A percentile compares a stretch with the other conserved stretches of the same genome.
phyloP scores from a whole-genome alignment of 1,140 invertebrate species.

The Elymnias hypermnestra region DNA sequence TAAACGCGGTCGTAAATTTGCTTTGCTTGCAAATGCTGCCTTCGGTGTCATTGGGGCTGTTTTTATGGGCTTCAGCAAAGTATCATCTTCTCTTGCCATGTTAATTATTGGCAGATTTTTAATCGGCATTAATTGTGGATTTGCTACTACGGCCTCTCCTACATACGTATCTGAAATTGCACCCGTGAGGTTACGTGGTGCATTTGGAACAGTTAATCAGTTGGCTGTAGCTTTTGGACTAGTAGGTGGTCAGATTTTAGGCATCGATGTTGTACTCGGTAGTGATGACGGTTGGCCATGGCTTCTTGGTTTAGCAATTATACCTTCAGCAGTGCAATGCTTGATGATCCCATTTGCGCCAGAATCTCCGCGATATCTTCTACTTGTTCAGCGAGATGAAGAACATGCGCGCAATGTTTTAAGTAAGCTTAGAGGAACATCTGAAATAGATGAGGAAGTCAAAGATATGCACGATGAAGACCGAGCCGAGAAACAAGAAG shows the following conservation, averaged over 20 bases:
- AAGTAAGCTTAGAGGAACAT: conserved; percentile 48
- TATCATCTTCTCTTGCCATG: conserved; percentile 60
- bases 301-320: conserved; percentile 87
- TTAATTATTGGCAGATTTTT: conserved; percentile 70
- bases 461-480: conserved; percentile 93
- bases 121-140: conserved; percentile 77
- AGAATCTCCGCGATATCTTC: conserved; percentile 87
- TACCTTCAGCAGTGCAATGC: conserved; percentile 89
- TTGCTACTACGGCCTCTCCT: conserved; percentile 92
- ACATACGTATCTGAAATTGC: conserved; percentile 96
- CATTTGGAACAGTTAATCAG: conserved; percentile 92
- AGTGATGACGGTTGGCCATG: conserved; percentile 91
- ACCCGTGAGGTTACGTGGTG: conserved; percentile 89
- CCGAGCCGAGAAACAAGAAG: conserved; percentile 87
- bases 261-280: conserved; percentile 89
- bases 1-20: conserved; percentile 57
- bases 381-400: conserved; percentile 90
- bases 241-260: conserved; percentile 89
- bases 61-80: conserved; percentile 67
- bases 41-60: conserved; percentile 58
- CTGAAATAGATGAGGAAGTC: conserved; percentile 88
- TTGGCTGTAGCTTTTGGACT: conserved; percentile 91
- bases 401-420: conserved; percentile 84
- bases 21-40: conserved; percentile 55
- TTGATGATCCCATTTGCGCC: conserved; percentile 90